Conservation (phyloP, 1,140 invertebrate species). For the Micrasema longulum region DNA sequence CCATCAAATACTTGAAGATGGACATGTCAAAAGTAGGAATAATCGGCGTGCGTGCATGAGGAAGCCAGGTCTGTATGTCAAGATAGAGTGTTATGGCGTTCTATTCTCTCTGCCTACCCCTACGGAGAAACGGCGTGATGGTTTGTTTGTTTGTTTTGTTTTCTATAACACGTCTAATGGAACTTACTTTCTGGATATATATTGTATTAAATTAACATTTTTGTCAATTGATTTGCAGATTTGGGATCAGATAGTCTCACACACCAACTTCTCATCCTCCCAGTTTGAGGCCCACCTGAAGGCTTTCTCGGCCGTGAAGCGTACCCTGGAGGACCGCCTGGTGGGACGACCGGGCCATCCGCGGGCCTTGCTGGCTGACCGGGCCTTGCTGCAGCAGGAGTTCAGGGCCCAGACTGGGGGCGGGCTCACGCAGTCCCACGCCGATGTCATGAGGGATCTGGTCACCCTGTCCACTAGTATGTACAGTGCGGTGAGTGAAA, state of each 20-base stretch:
- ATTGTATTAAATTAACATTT: too few species aligned
- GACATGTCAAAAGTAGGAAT: too few species aligned
- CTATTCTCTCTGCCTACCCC: too few species aligned
- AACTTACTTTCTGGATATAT: too few species aligned
- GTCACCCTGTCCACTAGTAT: conserved; percentile 74
- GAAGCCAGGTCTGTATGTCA: too few species aligned
- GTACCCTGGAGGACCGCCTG: conserved; percentile 71
- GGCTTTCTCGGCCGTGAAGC: conserved; percentile 42
- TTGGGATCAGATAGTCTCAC: conserved; percentile 43
- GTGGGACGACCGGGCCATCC: conserved; percentile 73
- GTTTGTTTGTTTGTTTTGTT: too few species aligned
- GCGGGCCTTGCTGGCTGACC: conserved; percentile 73
- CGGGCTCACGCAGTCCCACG: conserved; percentile 70
- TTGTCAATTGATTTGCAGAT: too few species aligned
- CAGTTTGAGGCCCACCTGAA: conserved; percentile 51
- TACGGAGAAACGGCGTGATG: too few species aligned
- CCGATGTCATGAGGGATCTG: conserved; percentile 73
- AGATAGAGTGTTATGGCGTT: too few species aligned
- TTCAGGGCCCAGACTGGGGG: conserved; percentile 65
- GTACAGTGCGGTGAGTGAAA: conserved; percentile 68
- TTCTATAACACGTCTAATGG: too few species aligned
- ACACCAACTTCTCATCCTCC: conserved; percentile 24
- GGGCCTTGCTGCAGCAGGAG: conserved; percentile 77
- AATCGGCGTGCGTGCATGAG: too few species aligned
- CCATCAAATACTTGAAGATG: too few species aligned